Conservation (phyloP, 2,888 invertebrate species). For the Ophioninae sp. region DNA sequence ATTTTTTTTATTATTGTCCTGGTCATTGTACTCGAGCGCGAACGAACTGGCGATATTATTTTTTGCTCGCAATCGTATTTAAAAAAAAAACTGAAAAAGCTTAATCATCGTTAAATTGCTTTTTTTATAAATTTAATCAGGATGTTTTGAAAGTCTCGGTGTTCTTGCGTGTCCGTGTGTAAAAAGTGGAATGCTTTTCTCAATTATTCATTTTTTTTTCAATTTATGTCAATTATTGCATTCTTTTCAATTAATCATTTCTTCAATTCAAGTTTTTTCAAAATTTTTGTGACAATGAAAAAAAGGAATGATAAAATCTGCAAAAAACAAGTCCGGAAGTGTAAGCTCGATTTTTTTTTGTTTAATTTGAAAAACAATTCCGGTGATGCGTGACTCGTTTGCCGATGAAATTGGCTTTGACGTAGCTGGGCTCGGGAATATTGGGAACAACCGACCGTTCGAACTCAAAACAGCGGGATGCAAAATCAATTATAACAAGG, state of each 20-base stretch:
- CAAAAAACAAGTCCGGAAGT: neutral
- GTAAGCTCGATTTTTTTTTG: neutral
- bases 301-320: neutral
- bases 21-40: neutral
- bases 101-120: conserved; percentile 21
- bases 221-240: neutral
- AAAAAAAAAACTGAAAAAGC: conserved; percentile 24
- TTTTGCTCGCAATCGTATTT: conserved; percentile 1
- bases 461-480: conserved; percentile 35
- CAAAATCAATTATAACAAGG: conserved; percentile 55
- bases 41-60: neutral
- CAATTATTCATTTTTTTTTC: conserved; percentile 56
- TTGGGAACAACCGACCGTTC: conserved; percentile 12
- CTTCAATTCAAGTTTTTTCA: neutral
- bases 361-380: conserved; percentile 13
- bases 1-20: neutral
- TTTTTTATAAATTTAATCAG: neutral
- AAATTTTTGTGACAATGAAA: neutral
- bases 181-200: conserved; percentile 72
- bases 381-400: conserved; percentile 5
- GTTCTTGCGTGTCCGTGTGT: conserved; percentile 39
- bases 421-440: conserved; percentile 21
- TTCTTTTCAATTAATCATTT: neutral
- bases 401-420: conserved; percentile 19
- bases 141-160: conserved; percentile 48